Base-by-base conservation (phyloP, 2,113 vertebrate genomes). In the Talpa occidentalis region DNA sequence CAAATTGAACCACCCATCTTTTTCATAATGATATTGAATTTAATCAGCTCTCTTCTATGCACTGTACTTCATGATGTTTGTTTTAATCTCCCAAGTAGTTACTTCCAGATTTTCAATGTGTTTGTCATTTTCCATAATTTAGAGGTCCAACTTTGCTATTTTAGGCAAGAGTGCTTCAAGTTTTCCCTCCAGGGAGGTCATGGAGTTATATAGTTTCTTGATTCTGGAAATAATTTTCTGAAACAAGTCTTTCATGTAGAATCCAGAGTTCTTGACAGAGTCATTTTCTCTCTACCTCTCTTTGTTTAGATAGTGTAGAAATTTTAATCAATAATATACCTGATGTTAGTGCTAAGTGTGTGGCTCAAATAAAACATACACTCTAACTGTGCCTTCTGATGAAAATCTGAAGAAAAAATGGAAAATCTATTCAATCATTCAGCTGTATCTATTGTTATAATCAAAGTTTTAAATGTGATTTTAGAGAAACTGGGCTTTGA, bases 31-130 rank as follows among this genome's bases (percentile, higher is more conserved):
- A 84, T 85, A 90, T 1, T 90, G 44, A 94, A 49, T 92, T 78
- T 84, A 96, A 81, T 90, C 91, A 92, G 19, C 32, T 35, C 60
- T 96, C 54, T 83, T 64, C 70, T 44, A 52, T 56, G n/a, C 10
- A 56, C 40, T 92, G 24, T 44, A 52, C 49, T 92, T 85, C 54
- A 83, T 88, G 62, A 83, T 91, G 47, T 93, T 96, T 96, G 26
- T 93, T 94, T 94, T 95, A 95, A 95, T 94, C 91, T 93, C 73
- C 26, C n/a, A 28, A 95, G 79, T 62, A 89, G 60, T 94, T 86
- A 96, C 56, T 95, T 96, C 93, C 93, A 94, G 72, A 83, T 94
- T 97, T 95, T 90, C 92, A 97, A 97, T 96, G 77, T 95, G 95
- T 97, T 97, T 96, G 84, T 96, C 91, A 94, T 96, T 97, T 96